phyloP scores from a whole-genome alignment of 2,113 vertebrate species.

The Amblyornis subalaris region DNA sequence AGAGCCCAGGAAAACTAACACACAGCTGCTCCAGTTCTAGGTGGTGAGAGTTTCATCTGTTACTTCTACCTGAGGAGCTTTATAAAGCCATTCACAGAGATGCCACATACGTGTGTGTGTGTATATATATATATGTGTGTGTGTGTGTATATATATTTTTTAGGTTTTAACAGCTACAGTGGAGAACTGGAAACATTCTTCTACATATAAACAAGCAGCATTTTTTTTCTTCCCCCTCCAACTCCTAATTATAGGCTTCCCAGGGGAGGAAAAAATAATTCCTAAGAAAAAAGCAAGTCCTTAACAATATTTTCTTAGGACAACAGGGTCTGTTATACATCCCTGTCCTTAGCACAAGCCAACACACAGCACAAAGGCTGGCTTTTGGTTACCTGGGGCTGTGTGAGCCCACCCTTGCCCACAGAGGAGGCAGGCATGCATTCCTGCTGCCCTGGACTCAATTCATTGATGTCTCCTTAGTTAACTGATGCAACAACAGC shows the following conservation, averaged over 20 bases:
- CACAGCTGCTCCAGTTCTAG: not conserved
- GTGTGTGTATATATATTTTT: not conserved
- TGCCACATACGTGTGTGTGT: too few species aligned
- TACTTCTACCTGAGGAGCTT: not conserved
- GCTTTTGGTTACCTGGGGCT: not conserved
- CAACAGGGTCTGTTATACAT: not conserved
- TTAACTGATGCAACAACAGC: not conserved
- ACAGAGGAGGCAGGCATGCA: fast-evolving
- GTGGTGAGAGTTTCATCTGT: not conserved
- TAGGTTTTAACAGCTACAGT: not conserved
- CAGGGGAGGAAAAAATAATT: not conserved
- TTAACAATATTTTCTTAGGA: not conserved
- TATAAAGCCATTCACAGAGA: not conserved
- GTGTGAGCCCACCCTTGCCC: fast-evolving
- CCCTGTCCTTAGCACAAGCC: not conserved
- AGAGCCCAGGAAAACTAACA: not conserved
- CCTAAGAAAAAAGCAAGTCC: not conserved
- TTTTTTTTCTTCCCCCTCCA: not conserved
- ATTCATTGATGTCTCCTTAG: not conserved
- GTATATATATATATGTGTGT: not conserved
- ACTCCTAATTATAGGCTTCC: not conserved
- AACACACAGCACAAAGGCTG: not conserved
- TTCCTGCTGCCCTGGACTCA: not conserved
- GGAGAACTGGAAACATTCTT: not conserved
- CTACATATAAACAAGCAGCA: not conserved